phyloP scores from a whole-genome alignment of 2,888 invertebrate species.

The Torymus tubicola region DNA sequence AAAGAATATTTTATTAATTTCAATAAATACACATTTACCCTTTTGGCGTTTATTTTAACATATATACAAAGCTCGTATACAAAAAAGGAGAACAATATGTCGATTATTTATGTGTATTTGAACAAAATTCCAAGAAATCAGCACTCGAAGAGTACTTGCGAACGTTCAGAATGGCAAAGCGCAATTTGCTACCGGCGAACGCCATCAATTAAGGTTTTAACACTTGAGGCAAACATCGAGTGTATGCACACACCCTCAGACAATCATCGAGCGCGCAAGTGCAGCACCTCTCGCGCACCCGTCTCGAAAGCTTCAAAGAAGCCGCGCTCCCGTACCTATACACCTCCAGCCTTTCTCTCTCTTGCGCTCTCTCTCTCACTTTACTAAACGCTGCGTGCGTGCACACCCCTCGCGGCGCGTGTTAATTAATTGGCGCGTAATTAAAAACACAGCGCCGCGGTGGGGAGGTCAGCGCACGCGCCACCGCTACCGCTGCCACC shows the following conservation, averaged over 20 bases:
- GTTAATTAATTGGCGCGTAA: slow-evolving; percentile 73
- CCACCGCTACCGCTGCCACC: slow-evolving; percentile 60
- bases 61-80: too few species aligned
- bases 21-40: not conserved
- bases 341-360: not conserved
- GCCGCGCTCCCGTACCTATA: too few species aligned
- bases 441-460: slow-evolving; percentile 66
- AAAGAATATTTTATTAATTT: not conserved
- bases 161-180: too few species aligned
- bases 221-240: not conserved
- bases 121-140: too few species aligned
- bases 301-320: too few species aligned
- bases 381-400: slow-evolving; percentile 2
- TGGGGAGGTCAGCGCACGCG: slow-evolving; percentile 46
- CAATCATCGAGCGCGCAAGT: too few species aligned
- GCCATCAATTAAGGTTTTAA: not conserved
- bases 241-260: not conserved
- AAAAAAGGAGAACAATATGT: too few species aligned
- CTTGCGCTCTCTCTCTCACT: not conserved
- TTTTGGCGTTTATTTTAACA: not conserved
- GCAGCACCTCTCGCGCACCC: too few species aligned
- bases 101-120: too few species aligned
- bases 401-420: slow-evolving; percentile 46
- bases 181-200: too few species aligned
- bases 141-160: too few species aligned